phyloP scores from a whole-genome alignment of 2,888 invertebrate species.

The Nebria brevicollis region DNA sequence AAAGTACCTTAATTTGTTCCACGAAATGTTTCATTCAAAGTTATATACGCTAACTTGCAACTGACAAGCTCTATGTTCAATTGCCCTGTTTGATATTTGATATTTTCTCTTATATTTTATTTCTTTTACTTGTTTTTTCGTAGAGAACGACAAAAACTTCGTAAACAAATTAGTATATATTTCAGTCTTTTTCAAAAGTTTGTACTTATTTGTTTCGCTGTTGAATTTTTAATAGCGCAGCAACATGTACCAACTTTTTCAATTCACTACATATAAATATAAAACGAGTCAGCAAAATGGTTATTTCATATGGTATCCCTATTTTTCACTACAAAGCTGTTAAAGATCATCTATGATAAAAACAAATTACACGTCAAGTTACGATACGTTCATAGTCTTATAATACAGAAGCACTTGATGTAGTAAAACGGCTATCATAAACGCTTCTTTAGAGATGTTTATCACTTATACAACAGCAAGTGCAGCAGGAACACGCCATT shows the following conservation, averaged over 20 bases:
- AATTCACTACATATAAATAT: no score
- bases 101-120: neutral
- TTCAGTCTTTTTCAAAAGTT: neutral
- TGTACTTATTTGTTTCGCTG: neutral
- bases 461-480: no score
- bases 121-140: neutral
- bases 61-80: conserved; percentile 4
- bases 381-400: no score
- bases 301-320: no score
- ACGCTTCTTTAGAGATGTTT: no score
- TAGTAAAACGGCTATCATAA: no score
- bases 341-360: no score
- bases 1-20: conserved; percentile 35
- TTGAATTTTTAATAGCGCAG: neutral
- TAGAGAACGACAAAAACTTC: neutral
- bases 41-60: neutral
- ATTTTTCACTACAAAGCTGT: no score
- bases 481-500: no score
- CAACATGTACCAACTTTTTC: neutral
- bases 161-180: neutral
- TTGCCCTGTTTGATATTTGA: conserved; percentile 10
- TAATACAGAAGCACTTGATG: no score
- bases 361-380: no score
- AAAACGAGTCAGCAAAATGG: no score
- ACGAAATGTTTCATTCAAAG: conserved; percentile 11